Conservation (phyloP, 2,888 invertebrate species). For the Chaetogeoica ovagalla region DNA sequence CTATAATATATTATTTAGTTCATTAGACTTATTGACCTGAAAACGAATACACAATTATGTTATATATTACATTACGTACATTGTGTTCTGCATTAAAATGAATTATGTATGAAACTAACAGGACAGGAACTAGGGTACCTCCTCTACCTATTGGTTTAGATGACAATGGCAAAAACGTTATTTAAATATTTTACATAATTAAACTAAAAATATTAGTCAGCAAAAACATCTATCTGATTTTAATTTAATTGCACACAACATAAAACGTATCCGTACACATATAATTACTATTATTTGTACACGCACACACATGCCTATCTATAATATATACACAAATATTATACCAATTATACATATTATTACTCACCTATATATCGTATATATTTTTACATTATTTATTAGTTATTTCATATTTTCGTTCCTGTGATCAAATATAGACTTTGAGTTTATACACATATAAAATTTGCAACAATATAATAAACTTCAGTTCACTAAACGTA, state of each 20-base stretch:
- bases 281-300: background rate
- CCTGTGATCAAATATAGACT: too few relatives aligned
- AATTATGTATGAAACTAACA: background rate
- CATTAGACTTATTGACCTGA: background rate
- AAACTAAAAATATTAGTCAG: background rate
- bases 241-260: background rate
- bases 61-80: background rate
- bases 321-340: background rate
- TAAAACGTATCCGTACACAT: background rate
- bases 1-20: background rate
- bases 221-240: background rate
- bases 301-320: background rate
- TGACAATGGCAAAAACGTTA: too few relatives aligned
- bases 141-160: too few relatives aligned
- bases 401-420: too few relatives aligned
- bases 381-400: background rate
- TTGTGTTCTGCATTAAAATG: too few relatives aligned
- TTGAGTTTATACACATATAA: too few relatives aligned
- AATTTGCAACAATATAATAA: too few relatives aligned
- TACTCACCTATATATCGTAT: background rate
- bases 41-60: slow-evolving; percentile 1
- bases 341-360: background rate
- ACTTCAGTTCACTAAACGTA: too few relatives aligned
- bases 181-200: background rate
- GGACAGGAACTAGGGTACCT: background rate